Percentiles rank a stretch among this genome's conserved stretches.
phyloP scores from a whole-genome alignment of 2,113 vertebrate species.

The Canis aureus region DNA sequence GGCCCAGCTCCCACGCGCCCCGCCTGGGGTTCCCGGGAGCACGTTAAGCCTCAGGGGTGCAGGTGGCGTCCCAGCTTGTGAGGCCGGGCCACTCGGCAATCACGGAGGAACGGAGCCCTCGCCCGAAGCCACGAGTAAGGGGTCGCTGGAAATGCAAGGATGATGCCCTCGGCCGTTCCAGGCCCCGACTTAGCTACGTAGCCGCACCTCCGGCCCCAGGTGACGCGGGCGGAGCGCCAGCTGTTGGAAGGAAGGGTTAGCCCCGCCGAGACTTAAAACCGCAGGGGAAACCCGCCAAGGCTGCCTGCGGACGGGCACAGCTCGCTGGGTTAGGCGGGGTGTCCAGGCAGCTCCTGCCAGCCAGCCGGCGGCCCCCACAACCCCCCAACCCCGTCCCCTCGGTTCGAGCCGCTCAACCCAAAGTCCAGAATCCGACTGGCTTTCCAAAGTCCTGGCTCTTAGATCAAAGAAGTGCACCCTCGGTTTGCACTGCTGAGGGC shows the following conservation, averaged over 20 bases:
- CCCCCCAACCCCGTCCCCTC: not conserved
- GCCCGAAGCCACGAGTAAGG: no score
- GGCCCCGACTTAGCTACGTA: no score
- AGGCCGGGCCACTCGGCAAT: no score
- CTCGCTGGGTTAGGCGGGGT: not conserved
- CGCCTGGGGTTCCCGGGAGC: not conserved
- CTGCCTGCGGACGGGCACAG: slow-evolving; percentile 27
- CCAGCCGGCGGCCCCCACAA: not conserved
- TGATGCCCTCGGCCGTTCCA: no score
- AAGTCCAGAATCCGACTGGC: not conserved
- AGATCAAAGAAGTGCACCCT: not conserved
- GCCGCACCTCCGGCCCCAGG: no score
- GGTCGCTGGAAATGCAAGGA: no score
- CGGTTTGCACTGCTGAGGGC: not conserved
- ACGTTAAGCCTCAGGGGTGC: no score
- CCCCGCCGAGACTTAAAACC: slow-evolving; percentile 2
- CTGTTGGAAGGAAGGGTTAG: not conserved
- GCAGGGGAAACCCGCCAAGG: not conserved
- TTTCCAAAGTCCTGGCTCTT: not conserved
- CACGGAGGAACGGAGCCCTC: no score
- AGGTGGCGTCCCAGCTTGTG: no score
- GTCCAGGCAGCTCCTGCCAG: not conserved
- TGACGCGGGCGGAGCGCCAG: no score
- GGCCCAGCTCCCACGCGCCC: not conserved
- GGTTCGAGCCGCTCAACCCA: not conserved